Base-by-base conservation (phyloP, 92 coral and sea anemone genomes). In the Palythoa heliodiscus region DNA sequence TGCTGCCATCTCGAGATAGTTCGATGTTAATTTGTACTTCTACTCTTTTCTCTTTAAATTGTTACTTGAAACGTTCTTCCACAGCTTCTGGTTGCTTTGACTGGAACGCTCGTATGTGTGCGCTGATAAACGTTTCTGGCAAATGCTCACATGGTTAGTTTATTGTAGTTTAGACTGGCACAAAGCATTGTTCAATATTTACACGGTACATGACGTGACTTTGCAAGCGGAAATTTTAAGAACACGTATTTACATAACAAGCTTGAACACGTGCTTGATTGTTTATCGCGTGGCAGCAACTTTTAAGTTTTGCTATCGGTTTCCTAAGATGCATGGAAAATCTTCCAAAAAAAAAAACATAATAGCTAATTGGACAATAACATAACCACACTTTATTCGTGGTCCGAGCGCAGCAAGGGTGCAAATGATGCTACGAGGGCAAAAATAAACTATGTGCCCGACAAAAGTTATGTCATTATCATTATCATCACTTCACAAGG, bases 1-100 rank as follows among this genome's bases (percentile, higher is more conserved):
- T 72, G 76, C 76, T 35, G 22, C 16, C 76, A 72, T 72, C 54
- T 72, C 40, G 76, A 72, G 20, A 17, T 37, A 1, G 24, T 71
- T 47, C 19, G 55, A 10, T 11, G 53, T 71, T 19, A 72, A 40
- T 20, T 40, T 35, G 3, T 1, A 37, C 75, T 35, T 37, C 10
- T 7, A 70, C 20, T 70, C 9, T 3, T 70, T 71, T 43, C 20
- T 17, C 76, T 72, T 6, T 14, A 58, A 58, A 19, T 58, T 72
- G 23, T 19, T 7, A 71, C 8, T n/a, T 19, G 24, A 5, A 10
- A 72, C 3, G 2, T 72, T 48, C 15, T 3, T 2, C 15, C 25
- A 38, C 24, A 72, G 39, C 7, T 5, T 72, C 48, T 19, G 24
- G 12, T 11, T 5, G 19, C 14, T 72, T 16, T 72, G 55, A 72